phyloP scores from a whole-genome alignment of 2,888 invertebrate genomes.

The Oxyscelio sp. region DNA sequence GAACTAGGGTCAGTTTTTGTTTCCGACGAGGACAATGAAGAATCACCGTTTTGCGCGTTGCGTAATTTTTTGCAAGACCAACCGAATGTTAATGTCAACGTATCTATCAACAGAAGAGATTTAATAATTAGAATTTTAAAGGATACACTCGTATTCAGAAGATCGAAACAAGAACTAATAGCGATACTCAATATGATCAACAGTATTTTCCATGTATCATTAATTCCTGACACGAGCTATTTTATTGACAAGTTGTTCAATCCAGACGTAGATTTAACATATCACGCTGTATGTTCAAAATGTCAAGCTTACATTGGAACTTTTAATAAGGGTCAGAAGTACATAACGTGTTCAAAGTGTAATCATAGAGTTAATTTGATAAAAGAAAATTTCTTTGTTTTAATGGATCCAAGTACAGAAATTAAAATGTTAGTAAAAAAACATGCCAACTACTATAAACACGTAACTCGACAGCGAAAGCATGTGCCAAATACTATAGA shows the following conservation, averaged over 20 bases:
- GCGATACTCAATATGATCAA: neutral
- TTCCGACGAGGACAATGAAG: too few species aligned
- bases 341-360: neutral
- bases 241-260: slow-evolving; percentile 14
- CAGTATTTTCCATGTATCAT: neutral
- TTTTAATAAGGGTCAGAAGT: neutral
- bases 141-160: neutral
- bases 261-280: neutral
- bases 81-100: too few species aligned
- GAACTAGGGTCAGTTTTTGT: too few species aligned
- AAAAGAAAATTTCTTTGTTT: slow-evolving; percentile 1
- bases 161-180: neutral
- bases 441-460: neutral
- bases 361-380: neutral
- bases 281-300: neutral
- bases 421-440: neutral
- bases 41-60: too few species aligned
- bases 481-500: neutral
- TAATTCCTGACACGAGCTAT: neutral
- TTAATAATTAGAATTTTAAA: neutral
- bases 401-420: neutral
- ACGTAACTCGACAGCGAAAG: neutral
- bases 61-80: too few species aligned
- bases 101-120: neutral
- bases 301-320: neutral